Evolutionary conservation across 2,888 invertebrate genomes (phyloP).

Genomic region (Phengaris alcon): DNA sequence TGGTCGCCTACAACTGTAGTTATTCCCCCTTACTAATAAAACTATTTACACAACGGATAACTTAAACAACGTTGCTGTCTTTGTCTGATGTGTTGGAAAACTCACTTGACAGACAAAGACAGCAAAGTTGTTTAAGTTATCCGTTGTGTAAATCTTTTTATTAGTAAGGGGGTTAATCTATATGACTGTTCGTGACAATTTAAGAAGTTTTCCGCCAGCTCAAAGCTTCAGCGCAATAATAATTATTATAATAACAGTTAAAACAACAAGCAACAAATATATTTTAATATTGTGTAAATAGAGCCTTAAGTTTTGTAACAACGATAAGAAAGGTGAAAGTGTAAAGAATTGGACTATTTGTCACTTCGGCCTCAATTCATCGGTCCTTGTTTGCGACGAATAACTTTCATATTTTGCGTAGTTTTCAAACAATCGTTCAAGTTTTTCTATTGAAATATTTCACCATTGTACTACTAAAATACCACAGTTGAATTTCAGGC

Average conservation of each 20-base stretch:
- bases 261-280: background rate
- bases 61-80: too few species aligned
- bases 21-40: too few species aligned
- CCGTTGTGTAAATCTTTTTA: too few species aligned
- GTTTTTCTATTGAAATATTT: conserved; percentile 5
- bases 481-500: background rate
- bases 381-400: conserved; percentile 21
- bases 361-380: conserved; percentile 22
- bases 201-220: too few species aligned
- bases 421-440: conserved; percentile 2
- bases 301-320: conserved; percentile 5
- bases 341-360: conserved; percentile 20
- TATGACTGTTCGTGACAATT: too few species aligned
- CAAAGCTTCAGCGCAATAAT: background rate
- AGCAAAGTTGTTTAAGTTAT: too few species aligned
- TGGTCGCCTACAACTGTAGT: too few species aligned
- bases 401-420: conserved; percentile 3
- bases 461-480: background rate
- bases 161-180: too few species aligned
- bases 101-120: too few species aligned
- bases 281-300: background rate
- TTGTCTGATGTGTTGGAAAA: too few species aligned
- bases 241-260: background rate
- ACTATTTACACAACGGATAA: too few species aligned
- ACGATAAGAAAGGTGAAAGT: conserved; percentile 16